Conservation (phyloP, 2,797 vertebrate species). For the Scyliorhinus canicula region DNA sequence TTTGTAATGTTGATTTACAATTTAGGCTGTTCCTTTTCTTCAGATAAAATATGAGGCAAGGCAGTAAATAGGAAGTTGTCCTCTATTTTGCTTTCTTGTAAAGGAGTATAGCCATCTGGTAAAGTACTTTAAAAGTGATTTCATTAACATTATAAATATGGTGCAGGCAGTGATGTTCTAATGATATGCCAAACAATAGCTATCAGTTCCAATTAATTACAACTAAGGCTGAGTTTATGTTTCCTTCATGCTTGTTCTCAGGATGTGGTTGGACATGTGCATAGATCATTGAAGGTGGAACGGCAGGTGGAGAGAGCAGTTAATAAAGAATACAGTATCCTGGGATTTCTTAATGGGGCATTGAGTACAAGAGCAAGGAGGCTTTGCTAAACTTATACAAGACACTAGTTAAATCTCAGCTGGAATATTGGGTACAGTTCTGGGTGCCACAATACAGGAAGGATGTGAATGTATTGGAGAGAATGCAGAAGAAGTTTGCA, state of each 20-base stretch:
- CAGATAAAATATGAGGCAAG: neutral
- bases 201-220: neutral
- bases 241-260: neutral
- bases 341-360: too few relatives aligned
- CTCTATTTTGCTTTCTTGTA: neutral
- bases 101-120: neutral
- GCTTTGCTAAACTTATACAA: too few relatives aligned
- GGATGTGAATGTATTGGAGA: too few relatives aligned
- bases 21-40: neutral
- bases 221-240: neutral
- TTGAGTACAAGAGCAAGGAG: too few relatives aligned
- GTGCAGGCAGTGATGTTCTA: neutral
- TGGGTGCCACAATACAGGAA: too few relatives aligned
- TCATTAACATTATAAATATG: conserved; percentile 11
- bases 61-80: neutral
- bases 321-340: too few relatives aligned
- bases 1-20: neutral
- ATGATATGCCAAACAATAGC: neutral
- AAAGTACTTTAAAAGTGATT: neutral
- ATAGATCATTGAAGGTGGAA: too few relatives aligned
- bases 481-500: too few relatives aligned
- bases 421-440: too few relatives aligned
- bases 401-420: too few relatives aligned
- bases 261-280: neutral
- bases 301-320: too few relatives aligned